These are phyloP conservation scores for Cyphomyrus plagiostoma DNA, from an alignment of 2,113 vertebrate species.

Conservation along the genomic window DNA sequence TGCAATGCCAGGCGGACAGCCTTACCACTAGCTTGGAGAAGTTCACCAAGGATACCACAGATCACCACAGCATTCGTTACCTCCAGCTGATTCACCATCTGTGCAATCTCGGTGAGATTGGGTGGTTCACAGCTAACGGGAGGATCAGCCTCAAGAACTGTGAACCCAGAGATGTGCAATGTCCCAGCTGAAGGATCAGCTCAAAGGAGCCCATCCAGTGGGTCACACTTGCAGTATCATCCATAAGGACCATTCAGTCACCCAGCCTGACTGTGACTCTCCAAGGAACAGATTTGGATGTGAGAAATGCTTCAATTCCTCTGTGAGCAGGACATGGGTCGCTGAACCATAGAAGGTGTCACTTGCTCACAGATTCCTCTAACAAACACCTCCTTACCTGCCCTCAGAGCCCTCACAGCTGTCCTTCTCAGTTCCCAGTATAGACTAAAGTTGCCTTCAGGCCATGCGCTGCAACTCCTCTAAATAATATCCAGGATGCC, in stretches of 20 bases:
- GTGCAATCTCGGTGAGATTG: not conserved
- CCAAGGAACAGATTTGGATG: not conserved
- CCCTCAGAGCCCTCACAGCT: not conserved
- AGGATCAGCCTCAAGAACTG: not conserved
- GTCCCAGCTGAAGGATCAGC: not conserved
- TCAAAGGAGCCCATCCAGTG: not conserved
- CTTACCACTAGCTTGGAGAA: not conserved
- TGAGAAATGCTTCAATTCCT: not conserved
- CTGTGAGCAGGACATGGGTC: not conserved
- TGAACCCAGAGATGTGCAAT: not conserved
- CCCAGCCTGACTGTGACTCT: not conserved
- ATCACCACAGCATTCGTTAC: not conserved
- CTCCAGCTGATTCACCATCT: not conserved
- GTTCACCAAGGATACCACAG: not conserved
- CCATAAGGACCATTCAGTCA: not conserved
- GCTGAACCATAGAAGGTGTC: not conserved
- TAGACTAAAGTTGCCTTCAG: not conserved
- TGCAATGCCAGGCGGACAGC: not conserved
- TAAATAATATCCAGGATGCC: not conserved
- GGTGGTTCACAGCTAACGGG: not conserved
- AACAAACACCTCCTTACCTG: not conserved
- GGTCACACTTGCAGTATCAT: not conserved
- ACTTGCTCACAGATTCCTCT: not conserved
- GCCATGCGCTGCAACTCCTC: not conserved
- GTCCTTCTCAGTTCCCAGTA: not conserved